Evolutionary conservation across 1,140 invertebrate species (phyloP).

Genomic region (Drosophila tsacasi): DNA sequence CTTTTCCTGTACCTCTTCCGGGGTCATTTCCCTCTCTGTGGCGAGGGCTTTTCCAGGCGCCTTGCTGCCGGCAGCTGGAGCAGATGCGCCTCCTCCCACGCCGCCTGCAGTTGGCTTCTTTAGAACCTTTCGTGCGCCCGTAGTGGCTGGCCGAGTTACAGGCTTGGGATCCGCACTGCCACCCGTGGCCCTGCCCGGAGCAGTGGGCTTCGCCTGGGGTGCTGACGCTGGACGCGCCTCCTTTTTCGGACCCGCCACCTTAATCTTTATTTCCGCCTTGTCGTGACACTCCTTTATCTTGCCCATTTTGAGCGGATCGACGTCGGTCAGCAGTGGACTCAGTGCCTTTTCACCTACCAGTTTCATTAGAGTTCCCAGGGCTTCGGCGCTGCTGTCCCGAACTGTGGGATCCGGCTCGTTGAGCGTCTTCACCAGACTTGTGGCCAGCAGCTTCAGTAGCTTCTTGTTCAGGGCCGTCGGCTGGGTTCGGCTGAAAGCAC

Average conservation of each 20-base stretch:
- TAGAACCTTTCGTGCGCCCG: constrained; percentile 77
- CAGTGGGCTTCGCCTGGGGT: constrained; percentile 77
- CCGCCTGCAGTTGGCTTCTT: constrained; percentile 60
- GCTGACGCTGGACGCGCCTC: constrained; percentile 87
- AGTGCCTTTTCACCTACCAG: constrained; percentile 96
- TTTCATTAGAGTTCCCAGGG: constrained; percentile 97
- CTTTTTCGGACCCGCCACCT: constrained; percentile 88
- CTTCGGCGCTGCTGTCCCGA: constrained; percentile 94
- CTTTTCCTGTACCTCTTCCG: constrained; percentile 91
- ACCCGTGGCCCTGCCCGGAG: constrained; percentile 85
- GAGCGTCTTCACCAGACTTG: constrained; percentile 93
- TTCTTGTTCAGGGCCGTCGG: constrained; percentile 96
- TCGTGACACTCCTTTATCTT: constrained; percentile 98
- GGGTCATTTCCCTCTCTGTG: constrained; percentile 86
- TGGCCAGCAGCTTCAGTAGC: constrained; percentile 93
- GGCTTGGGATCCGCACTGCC: constrained; percentile 87
- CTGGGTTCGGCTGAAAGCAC: constrained; percentile 93
- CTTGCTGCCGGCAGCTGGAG: constrained; percentile 56
- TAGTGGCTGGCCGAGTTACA: constrained; percentile 86
- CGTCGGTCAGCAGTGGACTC: constrained; percentile 93
- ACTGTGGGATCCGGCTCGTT: constrained; percentile 93
- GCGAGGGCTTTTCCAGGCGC: constrained; percentile 80
- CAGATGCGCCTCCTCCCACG: constrained; percentile 26
- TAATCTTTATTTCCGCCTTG: constrained; percentile 94
- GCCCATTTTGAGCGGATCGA: constrained; percentile 96